phyloP scores from a whole-genome alignment of 2,113 vertebrate genomes.

The Clarias gariepinus region DNA sequence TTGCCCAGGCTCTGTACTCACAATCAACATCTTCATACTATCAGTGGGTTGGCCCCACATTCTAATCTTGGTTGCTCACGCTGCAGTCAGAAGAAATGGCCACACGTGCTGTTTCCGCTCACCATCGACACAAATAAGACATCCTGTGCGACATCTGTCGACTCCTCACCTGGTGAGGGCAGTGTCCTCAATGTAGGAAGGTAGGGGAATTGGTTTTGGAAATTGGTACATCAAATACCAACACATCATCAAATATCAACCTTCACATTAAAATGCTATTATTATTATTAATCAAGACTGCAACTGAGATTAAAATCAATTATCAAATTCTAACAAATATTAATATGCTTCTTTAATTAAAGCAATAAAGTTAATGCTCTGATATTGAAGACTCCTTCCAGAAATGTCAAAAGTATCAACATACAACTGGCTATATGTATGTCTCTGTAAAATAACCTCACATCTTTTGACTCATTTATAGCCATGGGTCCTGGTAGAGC shows the following conservation, averaged over 20 bases:
- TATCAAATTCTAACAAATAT: background rate
- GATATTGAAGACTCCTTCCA: too few species aligned
- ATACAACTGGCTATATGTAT: too few species aligned
- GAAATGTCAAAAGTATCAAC: too few species aligned
- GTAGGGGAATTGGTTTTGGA: conserved; percentile 64
- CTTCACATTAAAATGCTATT: background rate
- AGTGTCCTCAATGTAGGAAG: conserved; percentile 89
- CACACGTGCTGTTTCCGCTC: conserved; percentile 71
- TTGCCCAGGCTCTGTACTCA: conserved; percentile 79
- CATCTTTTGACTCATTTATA: too few species aligned
- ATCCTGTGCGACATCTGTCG: conserved; percentile 65
- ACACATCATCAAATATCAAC: background rate
- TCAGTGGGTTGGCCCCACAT: conserved; percentile 79
- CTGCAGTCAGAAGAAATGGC: conserved; percentile 92
- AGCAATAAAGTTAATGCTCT: too few species aligned
- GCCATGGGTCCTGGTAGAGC: too few species aligned
- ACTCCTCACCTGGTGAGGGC: conserved; percentile 74
- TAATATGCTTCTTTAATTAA: background rate
- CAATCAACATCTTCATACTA: conserved; percentile 89
- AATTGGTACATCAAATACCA: background rate
- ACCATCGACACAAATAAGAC: conserved; percentile 59
- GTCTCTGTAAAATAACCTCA: too few species aligned
- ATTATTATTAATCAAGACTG: background rate
- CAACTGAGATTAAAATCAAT: background rate
- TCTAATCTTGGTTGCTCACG: conserved; percentile 81